These are phyloP conservation scores for Arctopsyche grandis DNA, from an alignment of 1,140 invertebrate genomes.

Conservation along the genomic window DNA sequence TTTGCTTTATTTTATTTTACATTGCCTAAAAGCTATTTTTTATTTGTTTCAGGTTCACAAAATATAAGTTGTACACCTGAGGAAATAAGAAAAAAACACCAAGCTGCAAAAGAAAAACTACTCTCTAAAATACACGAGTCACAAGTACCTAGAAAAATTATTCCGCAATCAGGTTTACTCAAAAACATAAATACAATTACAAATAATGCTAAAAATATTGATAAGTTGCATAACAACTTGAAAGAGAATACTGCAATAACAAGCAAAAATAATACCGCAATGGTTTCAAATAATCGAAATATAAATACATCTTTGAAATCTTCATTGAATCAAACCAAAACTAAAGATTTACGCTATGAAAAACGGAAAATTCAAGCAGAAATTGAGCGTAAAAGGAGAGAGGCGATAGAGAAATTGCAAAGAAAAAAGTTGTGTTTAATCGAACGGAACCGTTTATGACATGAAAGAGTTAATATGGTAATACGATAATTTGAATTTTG, in stretches of 20 bases:
- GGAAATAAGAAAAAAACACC: slow-evolving; percentile 62
- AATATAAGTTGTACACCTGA: slow-evolving; percentile 61
- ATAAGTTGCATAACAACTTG: too few relatives aligned
- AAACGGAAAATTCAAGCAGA: slow-evolving; percentile 57
- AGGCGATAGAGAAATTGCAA: slow-evolving; percentile 58
- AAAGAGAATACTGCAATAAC: slow-evolving; percentile 4
- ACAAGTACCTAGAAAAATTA: background rate
- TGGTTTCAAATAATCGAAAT: background rate
- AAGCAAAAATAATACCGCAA: background rate
- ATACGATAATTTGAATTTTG: too few relatives aligned
- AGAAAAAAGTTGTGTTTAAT: slow-evolving; percentile 53
- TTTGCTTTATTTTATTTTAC: slow-evolving; percentile 50
- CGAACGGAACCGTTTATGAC: too few relatives aligned
- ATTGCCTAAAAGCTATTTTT: slow-evolving; percentile 21
- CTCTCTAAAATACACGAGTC: slow-evolving; percentile 57
- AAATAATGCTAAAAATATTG: slow-evolving; percentile 5
- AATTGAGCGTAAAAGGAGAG: slow-evolving; percentile 60
- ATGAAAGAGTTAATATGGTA: too few relatives aligned
- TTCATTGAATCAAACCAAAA: background rate
- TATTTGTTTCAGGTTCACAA: slow-evolving; percentile 51
- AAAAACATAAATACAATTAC: slow-evolving; percentile 11
- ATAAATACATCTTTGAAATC: too few relatives aligned
- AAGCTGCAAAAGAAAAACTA: slow-evolving; percentile 60
- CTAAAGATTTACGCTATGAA: slow-evolving; percentile 48
- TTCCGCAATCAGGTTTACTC: too few relatives aligned